phyloP scores from a whole-genome alignment of 1,140 invertebrate species.

The Zaprionus africanus region DNA sequence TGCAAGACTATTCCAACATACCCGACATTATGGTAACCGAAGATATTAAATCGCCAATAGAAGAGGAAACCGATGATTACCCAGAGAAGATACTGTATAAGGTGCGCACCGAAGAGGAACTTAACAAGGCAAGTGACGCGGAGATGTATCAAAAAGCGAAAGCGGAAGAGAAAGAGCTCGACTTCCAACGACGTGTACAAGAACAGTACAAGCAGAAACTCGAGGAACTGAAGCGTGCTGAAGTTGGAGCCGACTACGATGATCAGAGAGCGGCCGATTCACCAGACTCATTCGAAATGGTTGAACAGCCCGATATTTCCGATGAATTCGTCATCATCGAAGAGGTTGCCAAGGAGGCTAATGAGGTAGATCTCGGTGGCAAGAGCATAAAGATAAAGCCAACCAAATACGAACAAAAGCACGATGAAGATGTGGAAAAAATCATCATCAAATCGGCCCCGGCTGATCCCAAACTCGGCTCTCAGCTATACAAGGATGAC shows the following conservation, averaged over 20 bases:
- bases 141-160: constrained; percentile 60
- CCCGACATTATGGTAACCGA: constrained; percentile 90
- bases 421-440: constrained; percentile 90
- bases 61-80: constrained; percentile 67
- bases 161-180: constrained; percentile 76
- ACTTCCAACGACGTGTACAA: constrained; percentile 80
- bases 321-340: constrained; percentile 95
- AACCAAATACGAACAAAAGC: constrained; percentile 86
- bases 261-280: constrained; percentile 89
- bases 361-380: constrained; percentile 91
- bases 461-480: constrained; percentile 84
- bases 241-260: constrained; percentile 77
- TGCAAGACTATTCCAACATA: constrained; percentile 85
- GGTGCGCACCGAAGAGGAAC: constrained; percentile 76
- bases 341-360: constrained; percentile 92
- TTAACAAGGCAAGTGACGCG: constrained; percentile 71
- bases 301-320: constrained; percentile 93
- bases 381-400: constrained; percentile 90
- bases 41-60: constrained; percentile 85
- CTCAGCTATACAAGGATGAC: constrained; percentile 86
- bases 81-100: constrained; percentile 78
- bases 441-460: constrained; percentile 88
- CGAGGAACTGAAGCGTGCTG: constrained; percentile 81
- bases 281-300: constrained; percentile 95
- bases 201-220: constrained; percentile 83